Percentiles rank a stretch among this genome's conserved stretches.
Evolutionary conservation across 64 coral and sea anemone species (phyloP).

Genomic region (Actinia equina): DNA sequence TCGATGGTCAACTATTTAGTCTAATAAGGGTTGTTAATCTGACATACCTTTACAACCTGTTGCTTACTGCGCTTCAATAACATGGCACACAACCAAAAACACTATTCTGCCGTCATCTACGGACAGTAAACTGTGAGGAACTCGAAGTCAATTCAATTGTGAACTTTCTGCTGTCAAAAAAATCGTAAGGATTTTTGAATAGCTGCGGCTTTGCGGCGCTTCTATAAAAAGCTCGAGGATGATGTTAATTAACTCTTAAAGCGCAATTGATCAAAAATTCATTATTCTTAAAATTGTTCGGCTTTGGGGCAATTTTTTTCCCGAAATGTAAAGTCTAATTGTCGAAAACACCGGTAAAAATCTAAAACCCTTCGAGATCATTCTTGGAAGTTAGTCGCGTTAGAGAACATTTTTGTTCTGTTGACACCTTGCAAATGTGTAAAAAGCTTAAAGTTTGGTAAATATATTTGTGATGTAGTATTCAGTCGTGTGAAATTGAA

Average conservation of each 20-base stretch:
- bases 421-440: not conserved
- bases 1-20: slow-evolving; percentile 12
- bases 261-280: slow-evolving; percentile 3
- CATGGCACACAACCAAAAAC: not conserved
- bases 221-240: not conserved
- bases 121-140: not conserved
- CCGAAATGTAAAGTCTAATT: not conserved
- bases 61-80: not conserved
- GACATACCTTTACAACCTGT: slow-evolving; percentile 14
- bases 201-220: not conserved
- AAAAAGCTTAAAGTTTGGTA: not conserved
- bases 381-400: not conserved
- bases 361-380: not conserved
- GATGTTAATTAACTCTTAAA: slow-evolving; percentile 11
- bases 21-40: not conserved
- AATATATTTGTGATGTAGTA: not conserved
- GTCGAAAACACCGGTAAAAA: not conserved
- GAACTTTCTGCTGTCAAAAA: slow-evolving; percentile 1
- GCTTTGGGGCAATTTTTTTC: not conserved
- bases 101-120: not conserved
- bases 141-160: not conserved
- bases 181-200: not conserved
- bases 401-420: not conserved
- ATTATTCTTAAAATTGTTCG: not conserved
- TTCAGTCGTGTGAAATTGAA: not conserved